Conservation (phyloP, 2,888 invertebrate genomes). For the Archaeoteleia sp. region DNA sequence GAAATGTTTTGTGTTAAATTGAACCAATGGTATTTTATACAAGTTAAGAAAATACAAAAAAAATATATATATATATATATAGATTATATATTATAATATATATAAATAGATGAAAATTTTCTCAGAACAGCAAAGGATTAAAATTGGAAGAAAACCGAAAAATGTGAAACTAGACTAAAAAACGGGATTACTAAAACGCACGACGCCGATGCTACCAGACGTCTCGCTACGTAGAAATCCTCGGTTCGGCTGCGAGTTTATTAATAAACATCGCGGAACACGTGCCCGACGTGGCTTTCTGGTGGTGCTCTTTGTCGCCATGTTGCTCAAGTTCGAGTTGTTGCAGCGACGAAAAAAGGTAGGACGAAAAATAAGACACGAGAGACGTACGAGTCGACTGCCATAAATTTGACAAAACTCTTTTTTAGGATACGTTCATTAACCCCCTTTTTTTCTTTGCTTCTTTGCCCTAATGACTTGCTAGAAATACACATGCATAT, state of each 20-base stretch:
- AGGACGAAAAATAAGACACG: slow-evolving; percentile 29
- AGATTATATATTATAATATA: no score
- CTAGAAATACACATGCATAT: slow-evolving; percentile 18
- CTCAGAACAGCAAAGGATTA: no score
- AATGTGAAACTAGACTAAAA: slow-evolving; percentile 32
- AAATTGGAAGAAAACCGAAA: no score
- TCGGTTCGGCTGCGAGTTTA: slow-evolving; percentile 68
- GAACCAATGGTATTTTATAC: no score
- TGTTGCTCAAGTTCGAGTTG: slow-evolving; percentile 43
- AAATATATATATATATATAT: no score
- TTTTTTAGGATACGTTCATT: slow-evolving; percentile 39
- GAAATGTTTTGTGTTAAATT: no score
- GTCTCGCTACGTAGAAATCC: slow-evolving; percentile 62
- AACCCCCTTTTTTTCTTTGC: slow-evolving; percentile 15
- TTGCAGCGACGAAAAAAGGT: slow-evolving; percentile 45
- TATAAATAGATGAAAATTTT: no score
- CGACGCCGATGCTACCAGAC: slow-evolving; percentile 54
- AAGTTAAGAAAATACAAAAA: no score
- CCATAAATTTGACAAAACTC: slow-evolving; percentile 57
- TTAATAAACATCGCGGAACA: slow-evolving; percentile 71
- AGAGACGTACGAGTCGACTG: slow-evolving; percentile 54
- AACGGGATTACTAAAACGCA: slow-evolving; percentile 39
- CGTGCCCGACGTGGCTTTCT: slow-evolving; percentile 62
- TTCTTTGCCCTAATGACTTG: background rate
- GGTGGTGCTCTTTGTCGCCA: slow-evolving; percentile 63